phyloP scores from a whole-genome alignment of 2,113 vertebrate genomes.

The Coptodon rendalli region DNA sequence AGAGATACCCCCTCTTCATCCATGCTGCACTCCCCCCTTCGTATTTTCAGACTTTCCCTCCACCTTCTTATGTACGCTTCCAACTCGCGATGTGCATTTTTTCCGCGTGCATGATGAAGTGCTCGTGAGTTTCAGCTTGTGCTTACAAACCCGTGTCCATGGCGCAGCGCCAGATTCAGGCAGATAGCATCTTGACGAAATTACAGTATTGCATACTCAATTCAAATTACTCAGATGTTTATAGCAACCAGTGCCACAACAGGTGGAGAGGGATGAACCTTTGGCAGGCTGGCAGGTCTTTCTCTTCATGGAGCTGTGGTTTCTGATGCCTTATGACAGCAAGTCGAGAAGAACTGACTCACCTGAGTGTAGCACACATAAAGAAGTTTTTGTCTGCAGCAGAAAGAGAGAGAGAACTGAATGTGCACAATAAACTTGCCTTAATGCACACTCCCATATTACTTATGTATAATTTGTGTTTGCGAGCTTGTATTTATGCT shows the following conservation, averaged over 20 bases:
- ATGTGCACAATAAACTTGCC: not conserved
- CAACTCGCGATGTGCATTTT: not conserved
- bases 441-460: not conserved
- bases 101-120: not conserved
- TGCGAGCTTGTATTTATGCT: not conserved
- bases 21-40: not conserved
- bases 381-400: constrained; percentile 51
- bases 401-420: not conserved
- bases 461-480: not conserved
- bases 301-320: constrained; percentile 51
- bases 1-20: constrained; percentile 31
- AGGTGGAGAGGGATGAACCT: constrained; percentile 71
- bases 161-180: constrained; percentile 72
- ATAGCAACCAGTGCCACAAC: constrained; percentile 96
- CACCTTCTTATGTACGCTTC: not conserved
- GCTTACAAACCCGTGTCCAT: constrained; percentile 46
- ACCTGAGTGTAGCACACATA: constrained; percentile 25
- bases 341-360: constrained; percentile 46
- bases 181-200: constrained; percentile 91
- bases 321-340: constrained; percentile 71
- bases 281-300: constrained; percentile 51
- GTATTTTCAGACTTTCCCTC: not conserved
- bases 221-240: constrained; percentile 87
- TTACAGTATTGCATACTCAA: constrained; percentile 84
- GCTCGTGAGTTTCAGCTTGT: constrained; percentile 40